Conservation (phyloP, 2,113 vertebrate genomes). For the Boleophthalmus pectinirostris region DNA sequence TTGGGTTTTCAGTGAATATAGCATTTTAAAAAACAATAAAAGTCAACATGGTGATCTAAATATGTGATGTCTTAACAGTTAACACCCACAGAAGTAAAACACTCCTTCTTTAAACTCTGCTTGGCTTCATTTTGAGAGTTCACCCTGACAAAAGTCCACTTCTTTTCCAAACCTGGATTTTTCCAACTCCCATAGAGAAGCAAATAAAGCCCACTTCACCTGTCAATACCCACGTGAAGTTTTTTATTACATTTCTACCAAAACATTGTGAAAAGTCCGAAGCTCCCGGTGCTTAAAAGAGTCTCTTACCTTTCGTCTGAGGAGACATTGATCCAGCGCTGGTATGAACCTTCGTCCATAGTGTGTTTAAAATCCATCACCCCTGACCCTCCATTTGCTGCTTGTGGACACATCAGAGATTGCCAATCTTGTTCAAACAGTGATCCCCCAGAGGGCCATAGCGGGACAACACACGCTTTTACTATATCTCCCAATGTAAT, state of each 20-base stretch:
- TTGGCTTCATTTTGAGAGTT: not conserved
- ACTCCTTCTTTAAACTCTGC: too few species aligned
- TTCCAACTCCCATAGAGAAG: not conserved
- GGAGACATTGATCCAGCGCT: slow-evolving; percentile 41
- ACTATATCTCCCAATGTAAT: slow-evolving; percentile 19
- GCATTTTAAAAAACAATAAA: too few species aligned
- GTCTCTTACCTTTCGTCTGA: slow-evolving; percentile 16
- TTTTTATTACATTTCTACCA: slow-evolving; percentile 17
- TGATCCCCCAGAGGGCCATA: slow-evolving; percentile 26
- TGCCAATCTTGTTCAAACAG: slow-evolving; percentile 56
- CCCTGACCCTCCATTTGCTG: slow-evolving; percentile 48
- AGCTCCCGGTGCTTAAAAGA: slow-evolving; percentile 28
- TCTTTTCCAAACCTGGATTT: too few species aligned
- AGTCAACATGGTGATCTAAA: too few species aligned
- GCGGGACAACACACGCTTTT: slow-evolving; percentile 23
- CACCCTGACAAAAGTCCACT: not conserved
- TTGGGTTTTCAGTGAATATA: too few species aligned
- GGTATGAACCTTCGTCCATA: slow-evolving; percentile 23
- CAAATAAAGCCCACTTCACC: not conserved
- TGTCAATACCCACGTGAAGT: not conserved
- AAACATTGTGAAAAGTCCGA: slow-evolving; percentile 29
- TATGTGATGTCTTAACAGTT: too few species aligned
- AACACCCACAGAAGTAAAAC: too few species aligned
- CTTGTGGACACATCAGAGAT: slow-evolving; percentile 55
- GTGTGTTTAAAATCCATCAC: slow-evolving; percentile 32